Conservation (phyloP, 2,888 invertebrate species). For the Cosmia trapezina region DNA sequence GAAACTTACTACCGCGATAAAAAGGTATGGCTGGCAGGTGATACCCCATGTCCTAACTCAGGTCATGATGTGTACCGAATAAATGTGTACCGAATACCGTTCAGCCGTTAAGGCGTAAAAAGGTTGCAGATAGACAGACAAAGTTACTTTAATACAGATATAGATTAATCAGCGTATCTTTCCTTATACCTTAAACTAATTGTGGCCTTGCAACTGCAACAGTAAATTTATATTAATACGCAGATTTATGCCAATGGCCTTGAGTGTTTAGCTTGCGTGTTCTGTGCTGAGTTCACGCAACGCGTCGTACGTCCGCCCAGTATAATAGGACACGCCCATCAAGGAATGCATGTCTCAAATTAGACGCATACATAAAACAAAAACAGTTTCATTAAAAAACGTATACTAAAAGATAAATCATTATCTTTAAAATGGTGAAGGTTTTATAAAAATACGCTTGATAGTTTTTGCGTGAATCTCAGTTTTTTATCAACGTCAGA, state of each 20-base stretch:
- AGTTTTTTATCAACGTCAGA: too few species aligned
- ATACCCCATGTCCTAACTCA: not conserved
- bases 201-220: conserved; percentile 30
- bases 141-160: not conserved
- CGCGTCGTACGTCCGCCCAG: too few species aligned
- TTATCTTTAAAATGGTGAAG: too few species aligned
- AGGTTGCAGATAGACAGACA: not conserved
- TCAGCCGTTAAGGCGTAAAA: not conserved
- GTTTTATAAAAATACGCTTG: too few species aligned
- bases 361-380: too few species aligned
- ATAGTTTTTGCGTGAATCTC: too few species aligned
- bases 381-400: too few species aligned
- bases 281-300: too few species aligned
- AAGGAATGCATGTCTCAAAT: too few species aligned
- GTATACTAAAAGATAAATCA: too few species aligned
- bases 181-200: conserved; percentile 6
- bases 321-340: too few species aligned
- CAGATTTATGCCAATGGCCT: not conserved
- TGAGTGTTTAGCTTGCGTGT: too few species aligned
- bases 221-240: conserved; percentile 14
- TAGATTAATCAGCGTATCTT: conserved; percentile 16
- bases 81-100: not conserved
- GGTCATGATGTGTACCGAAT: not conserved
- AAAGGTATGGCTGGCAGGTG: not conserved
- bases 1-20: not conserved